phyloP scores from a whole-genome alignment of 2,113 vertebrate species.

The Megaleporinus macrocephalus region DNA sequence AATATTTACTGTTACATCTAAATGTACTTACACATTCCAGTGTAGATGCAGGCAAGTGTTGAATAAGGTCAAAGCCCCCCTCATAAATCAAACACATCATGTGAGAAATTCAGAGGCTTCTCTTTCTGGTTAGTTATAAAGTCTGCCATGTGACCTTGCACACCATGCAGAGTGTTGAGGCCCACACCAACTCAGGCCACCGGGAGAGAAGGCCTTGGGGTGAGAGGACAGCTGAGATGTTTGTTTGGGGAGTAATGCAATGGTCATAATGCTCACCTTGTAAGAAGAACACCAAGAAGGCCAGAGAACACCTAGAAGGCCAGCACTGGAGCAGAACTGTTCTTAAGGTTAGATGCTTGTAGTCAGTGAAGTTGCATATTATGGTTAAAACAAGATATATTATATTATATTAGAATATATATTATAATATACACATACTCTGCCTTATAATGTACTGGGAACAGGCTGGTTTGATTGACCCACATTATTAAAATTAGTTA shows the following conservation, averaged over 20 bases:
- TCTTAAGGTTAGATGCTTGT: too few relatives aligned
- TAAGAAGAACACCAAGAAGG: not conserved
- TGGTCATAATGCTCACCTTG: not conserved
- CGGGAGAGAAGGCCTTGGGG: not conserved
- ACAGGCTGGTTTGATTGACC: too few relatives aligned
- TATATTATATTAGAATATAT: too few relatives aligned
- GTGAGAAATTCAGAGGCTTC: conserved; percentile 26
- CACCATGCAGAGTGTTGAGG: conserved; percentile 28
- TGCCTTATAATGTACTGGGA: too few relatives aligned
- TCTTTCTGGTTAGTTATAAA: conserved; percentile 42
- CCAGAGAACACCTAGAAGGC: not conserved
- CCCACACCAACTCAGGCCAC: conserved; percentile 1
- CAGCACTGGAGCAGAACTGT: not conserved
- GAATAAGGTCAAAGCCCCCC: not conserved
- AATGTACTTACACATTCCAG: not conserved
- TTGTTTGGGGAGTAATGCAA: not conserved
- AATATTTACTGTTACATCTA: not conserved
- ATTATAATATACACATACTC: too few relatives aligned
- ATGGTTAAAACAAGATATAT: not conserved
- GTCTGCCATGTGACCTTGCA: conserved; percentile 30
- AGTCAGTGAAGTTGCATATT: too few relatives aligned
- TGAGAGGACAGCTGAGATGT: not conserved
- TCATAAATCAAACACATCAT: not conserved
- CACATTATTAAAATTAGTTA: too few relatives aligned
- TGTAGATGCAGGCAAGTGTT: conserved; percentile 26